A percentile compares a stretch with the other conserved stretches of the same genome.
Evolutionary conservation across 2,797 vertebrate species (phyloP).

Genomic region (Acrossocheilus fasciatus): DNA sequence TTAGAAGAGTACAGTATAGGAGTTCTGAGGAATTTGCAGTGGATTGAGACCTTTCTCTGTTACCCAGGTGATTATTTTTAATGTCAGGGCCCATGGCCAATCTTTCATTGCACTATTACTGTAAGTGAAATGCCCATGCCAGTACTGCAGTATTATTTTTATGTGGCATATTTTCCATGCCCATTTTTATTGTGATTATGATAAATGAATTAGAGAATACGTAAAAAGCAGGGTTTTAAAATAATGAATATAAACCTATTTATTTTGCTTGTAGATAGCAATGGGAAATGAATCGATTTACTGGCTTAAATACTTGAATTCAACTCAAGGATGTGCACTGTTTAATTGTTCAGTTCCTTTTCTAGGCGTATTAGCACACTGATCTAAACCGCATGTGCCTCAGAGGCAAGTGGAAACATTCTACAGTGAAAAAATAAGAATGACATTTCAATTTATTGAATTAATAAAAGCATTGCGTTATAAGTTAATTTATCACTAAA

Average conservation of each 20-base stretch:
- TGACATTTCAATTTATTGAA: not conserved
- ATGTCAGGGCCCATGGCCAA: not conserved
- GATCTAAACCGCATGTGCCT: not conserved
- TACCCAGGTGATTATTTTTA: conserved; percentile 9
- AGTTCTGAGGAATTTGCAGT: not conserved
- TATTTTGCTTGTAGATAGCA: not conserved
- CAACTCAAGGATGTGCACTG: not conserved
- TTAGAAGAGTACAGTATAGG: not conserved
- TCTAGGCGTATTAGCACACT: not conserved
- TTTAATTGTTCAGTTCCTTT: not conserved
- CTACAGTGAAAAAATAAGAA: not conserved
- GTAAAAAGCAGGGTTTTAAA: not conserved
- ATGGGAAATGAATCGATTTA: not conserved
- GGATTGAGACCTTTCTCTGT: not conserved
- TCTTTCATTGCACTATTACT: conserved; percentile 19
- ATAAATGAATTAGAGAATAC: not conserved
- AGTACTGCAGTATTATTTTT: conserved; percentile 32
- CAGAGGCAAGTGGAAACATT: not conserved
- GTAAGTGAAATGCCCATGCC: not conserved
- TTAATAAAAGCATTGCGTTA: not conserved
- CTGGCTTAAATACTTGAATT: not conserved
- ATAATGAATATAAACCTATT: not conserved
- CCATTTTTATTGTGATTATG: not conserved
- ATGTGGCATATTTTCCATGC: conserved; percentile 16
- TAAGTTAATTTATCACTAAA: not conserved